Evolutionary conservation across 2,888 invertebrate genomes (phyloP).

Genomic region (Drosophila recens): DNA sequence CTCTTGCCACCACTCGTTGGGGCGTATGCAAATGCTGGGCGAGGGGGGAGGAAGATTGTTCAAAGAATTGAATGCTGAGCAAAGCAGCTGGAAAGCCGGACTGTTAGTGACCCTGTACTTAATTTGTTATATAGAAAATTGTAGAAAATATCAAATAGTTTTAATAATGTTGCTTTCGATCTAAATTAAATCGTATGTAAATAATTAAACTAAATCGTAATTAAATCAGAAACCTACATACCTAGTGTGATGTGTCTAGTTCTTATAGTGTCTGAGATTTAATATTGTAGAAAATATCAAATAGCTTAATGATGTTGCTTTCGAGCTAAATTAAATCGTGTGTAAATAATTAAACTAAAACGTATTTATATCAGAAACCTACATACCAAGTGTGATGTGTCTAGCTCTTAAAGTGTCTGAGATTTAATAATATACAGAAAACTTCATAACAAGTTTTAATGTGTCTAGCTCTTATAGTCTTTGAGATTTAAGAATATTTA

Average conservation of each 20-base stretch:
- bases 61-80: conserved; percentile 40
- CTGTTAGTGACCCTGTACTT: not conserved
- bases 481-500: no score
- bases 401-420: not conserved
- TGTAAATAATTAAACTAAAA: no score
- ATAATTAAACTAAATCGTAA: no score
- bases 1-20: no score
- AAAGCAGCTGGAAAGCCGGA: not conserved
- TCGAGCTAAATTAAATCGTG: no score
- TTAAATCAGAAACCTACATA: no score
- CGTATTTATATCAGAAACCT: no score
- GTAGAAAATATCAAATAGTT: not conserved
- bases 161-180: no score
- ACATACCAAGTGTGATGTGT: not conserved
- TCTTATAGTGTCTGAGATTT: no score
- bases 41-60: conserved; percentile 21
- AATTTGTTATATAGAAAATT: not conserved
- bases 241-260: no score
- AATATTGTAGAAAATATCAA: not conserved
- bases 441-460: not conserved
- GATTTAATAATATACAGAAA: not conserved
- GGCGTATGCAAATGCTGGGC: conserved; percentile 61
- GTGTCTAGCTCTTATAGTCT: not conserved
- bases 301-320: no score
- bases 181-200: no score